phyloP scores from a whole-genome alignment of 1,140 invertebrate genomes.

The Drosophila suzukii region DNA sequence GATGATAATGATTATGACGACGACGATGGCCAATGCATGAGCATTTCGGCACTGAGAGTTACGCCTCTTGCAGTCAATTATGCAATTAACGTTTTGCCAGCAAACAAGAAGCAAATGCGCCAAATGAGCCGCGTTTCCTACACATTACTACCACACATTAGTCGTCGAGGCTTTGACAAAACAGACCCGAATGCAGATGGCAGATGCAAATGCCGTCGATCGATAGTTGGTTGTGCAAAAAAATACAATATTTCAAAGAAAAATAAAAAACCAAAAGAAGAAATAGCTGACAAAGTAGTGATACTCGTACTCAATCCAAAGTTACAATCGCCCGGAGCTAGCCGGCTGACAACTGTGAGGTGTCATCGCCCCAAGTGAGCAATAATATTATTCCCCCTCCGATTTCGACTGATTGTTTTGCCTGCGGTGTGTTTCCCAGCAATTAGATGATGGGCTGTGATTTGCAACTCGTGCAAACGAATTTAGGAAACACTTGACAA shows the following conservation, averaged over 20 bases:
- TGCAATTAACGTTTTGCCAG: conserved; percentile 72
- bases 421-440: conserved; percentile 62
- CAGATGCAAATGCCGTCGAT: conserved; percentile 25
- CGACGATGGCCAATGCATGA: conserved; percentile 38
- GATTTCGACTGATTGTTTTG: conserved; percentile 60
- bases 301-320: conserved; percentile 34
- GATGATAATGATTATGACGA: neutral
- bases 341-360: conserved; percentile 51
- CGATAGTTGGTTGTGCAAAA: conserved; percentile 34
- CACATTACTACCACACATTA: conserved; percentile 30
- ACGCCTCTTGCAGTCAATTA: conserved; percentile 77
- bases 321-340: conserved; percentile 36
- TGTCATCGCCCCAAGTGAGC: conserved; percentile 74
- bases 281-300: conserved; percentile 9
- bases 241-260: no score
- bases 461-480: conserved; percentile 68
- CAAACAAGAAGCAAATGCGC: conserved; percentile 68
- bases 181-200: conserved; percentile 33
- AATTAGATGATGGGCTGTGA: conserved; percentile 67
- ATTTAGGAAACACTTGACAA: conserved; percentile 61
- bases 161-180: conserved; percentile 64
- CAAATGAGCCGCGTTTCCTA: conserved; percentile 77
- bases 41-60: conserved; percentile 40
- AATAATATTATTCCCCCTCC: conserved; percentile 62
- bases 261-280: neutral